Percentiles rank a stretch among this genome's conserved stretches.
phyloP scores from a whole-genome alignment of 2,888 invertebrate genomes.

The Celastrina argiolus region DNA sequence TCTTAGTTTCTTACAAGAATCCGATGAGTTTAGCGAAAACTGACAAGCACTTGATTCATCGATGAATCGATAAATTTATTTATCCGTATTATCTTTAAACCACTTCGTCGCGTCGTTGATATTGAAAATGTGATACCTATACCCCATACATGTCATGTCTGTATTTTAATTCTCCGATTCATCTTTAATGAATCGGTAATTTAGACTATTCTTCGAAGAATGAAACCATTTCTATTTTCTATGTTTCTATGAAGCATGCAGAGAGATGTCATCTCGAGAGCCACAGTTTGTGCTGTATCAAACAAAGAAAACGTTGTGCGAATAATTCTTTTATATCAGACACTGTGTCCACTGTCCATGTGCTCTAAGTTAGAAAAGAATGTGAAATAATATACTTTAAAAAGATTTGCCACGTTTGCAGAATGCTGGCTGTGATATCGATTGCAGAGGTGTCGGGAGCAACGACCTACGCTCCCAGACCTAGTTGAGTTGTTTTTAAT shows the following conservation, averaged over 20 bases:
- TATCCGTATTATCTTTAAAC: not conserved
- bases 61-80: slow-evolving; percentile 26
- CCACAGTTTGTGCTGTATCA: too few relatives aligned
- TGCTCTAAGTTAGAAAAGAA: not conserved
- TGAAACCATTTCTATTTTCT: too few relatives aligned
- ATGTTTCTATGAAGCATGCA: too few relatives aligned
- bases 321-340: too few relatives aligned
- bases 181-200: too few relatives aligned
- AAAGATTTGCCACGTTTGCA: slow-evolving; percentile 28
- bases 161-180: too few relatives aligned
- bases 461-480: slow-evolving; percentile 35
- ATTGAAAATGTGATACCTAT: not conserved
- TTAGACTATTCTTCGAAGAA: too few relatives aligned
- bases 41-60: slow-evolving; percentile 18
- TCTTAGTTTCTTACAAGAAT: not conserved
- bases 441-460: slow-evolving; percentile 51
- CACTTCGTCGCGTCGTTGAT: not conserved
- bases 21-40: slow-evolving; percentile 24
- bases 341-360: not conserved
- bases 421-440: slow-evolving; percentile 44
- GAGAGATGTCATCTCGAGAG: too few relatives aligned
- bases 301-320: too few relatives aligned
- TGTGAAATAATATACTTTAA: not conserved
- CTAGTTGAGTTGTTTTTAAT: slow-evolving; percentile 33
- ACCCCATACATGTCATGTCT: too few relatives aligned